Base-by-base conservation (phyloP, 2,113 vertebrate species). In the Laticauda laticaudata region DNA sequence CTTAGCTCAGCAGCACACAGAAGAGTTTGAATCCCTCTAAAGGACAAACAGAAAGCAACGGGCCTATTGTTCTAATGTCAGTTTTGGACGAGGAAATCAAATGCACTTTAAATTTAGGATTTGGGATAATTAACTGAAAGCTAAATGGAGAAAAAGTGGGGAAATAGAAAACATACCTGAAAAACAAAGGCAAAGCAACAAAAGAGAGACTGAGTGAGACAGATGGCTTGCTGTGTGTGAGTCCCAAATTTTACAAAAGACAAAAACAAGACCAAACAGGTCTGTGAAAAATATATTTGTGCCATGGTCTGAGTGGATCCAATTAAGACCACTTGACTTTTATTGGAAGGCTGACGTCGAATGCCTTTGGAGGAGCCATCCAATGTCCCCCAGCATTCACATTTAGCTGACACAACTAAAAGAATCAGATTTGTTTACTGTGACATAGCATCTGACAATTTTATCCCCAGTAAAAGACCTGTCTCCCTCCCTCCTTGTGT, bases 251-350 rank as follows among this genome's bases (percentile, higher is more conserved):
- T 61, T 61, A 34, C 39, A 24, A 34, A 48, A 64, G 61, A 9
- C 29, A 39, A 87, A 87, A 69, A 43, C 57, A 88, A 88, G 86
- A 87, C 43, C 56, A 12, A 34, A 26, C 45, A 64, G 54, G 91
- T 48, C 91, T 59, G 48, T 6, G 6, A 64, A 51, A 64, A 54
- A 69, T 43, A 64, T 53, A n/a, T 55, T 54, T 34, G 86, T 64
- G 86, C 48, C 64, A 7, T 54, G 86, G 39, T 64, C 91, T 64
- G 59, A 88, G 29, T 53, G 45, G 86, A 92, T 48, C 86, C 91
- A 88, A 92, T 88, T 88, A 92, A 59, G 57, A 14, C 29, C 86
- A 69, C 91, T 92, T 92, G 91, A 92, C 59, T 88, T 92, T 39
- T n/a, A 88, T 39, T 64, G 64, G 59, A 61, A 92, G 59, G 48